These are phyloP conservation scores for Steatocranus sp. DNA, from an alignment of 2,797 vertebrate genomes.

Conservation along the genomic window DNA sequence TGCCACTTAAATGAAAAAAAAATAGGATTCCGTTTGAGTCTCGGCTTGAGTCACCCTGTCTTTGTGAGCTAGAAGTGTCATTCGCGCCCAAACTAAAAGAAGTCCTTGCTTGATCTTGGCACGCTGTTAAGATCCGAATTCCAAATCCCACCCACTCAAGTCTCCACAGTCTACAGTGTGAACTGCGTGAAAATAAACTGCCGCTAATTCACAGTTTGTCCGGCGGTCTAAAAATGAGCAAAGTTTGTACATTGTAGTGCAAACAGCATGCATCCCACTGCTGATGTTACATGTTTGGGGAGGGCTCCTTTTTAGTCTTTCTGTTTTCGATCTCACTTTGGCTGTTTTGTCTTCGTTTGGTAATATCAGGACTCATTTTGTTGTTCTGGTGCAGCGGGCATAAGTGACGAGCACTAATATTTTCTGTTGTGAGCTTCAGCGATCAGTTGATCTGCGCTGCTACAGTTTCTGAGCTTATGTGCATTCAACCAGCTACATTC, in stretches of 20 bases:
- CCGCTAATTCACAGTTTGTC: neutral
- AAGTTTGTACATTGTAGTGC: neutral
- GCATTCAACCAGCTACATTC: neutral
- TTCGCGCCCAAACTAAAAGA: neutral
- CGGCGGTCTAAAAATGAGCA: neutral
- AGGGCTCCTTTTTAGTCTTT: neutral
- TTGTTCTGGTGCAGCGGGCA: neutral
- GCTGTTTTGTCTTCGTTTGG: rapidly evolving
- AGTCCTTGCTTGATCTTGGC: neutral
- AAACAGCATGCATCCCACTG: rapidly evolving
- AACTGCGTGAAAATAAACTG: neutral
- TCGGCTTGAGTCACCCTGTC: neutral
- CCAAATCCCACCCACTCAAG: neutral
- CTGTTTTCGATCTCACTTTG: neutral
- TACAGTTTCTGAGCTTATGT: neutral
- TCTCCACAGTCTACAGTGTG: neutral
- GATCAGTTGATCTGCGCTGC: neutral
- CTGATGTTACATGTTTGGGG: neutral
- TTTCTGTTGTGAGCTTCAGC: neutral
- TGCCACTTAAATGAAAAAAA: neutral
- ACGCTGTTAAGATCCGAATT: neutral
- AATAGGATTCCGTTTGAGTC: neutral
- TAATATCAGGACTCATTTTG: neutral
- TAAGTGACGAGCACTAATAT: neutral
- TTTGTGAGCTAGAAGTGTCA: neutral